Conservation (phyloP, 2,797 vertebrate genomes). For the Cirrhinus mrigala region DNA sequence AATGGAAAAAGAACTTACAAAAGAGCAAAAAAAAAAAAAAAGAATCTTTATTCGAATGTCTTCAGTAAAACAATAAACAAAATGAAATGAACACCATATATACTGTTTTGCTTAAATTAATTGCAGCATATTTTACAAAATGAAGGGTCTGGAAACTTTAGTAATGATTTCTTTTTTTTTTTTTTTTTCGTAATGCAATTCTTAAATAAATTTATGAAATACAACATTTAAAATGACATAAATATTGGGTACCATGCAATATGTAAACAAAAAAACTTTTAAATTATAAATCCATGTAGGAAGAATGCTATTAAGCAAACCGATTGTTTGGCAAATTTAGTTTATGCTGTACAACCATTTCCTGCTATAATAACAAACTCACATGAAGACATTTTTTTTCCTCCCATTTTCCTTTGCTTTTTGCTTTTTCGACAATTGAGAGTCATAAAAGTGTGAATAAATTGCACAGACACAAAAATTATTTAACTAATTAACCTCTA, state of each 20-base stretch:
- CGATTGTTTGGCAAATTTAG: background rate
- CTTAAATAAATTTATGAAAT: background rate
- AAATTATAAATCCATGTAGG: background rate
- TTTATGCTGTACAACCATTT: background rate
- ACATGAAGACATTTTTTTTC: background rate
- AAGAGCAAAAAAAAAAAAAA: background rate
- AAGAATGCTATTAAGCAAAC: background rate
- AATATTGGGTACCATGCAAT: background rate
- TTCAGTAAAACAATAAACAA: background rate
- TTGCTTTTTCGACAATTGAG: background rate
- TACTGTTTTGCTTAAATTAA: background rate
- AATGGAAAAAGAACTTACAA: background rate
- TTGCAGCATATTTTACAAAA: background rate
- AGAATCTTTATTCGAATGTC: background rate
- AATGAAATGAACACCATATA: background rate
- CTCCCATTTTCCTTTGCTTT: background rate
- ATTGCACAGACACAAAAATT: background rate
- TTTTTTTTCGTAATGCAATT: background rate
- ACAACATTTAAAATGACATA: constrained; percentile 1
- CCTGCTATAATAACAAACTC: background rate
- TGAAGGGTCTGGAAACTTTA: background rate
- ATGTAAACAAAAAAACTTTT: background rate
- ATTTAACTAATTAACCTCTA: background rate
- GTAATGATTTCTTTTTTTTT: no score
- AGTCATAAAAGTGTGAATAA: background rate